phyloP scores from a whole-genome alignment of 2,113 vertebrate genomes.

The Anarrhichthys ocellatus region DNA sequence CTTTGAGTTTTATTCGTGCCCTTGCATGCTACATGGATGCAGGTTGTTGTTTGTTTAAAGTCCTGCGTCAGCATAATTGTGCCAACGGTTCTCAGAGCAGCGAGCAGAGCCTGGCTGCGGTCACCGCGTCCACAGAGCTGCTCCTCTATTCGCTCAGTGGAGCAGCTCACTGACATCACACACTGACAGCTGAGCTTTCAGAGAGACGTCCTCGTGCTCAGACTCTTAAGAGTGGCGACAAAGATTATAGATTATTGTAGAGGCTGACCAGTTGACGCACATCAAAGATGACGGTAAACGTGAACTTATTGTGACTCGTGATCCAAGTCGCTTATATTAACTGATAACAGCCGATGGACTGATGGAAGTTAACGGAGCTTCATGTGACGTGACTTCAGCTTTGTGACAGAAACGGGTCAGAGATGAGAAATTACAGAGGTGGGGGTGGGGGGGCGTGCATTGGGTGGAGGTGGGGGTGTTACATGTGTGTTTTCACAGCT shows the following conservation, averaged over 20 bases:
- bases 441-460: slow-evolving; percentile 40
- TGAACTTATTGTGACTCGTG: too few species aligned
- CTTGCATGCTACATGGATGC: slow-evolving; percentile 30
- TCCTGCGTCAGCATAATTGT: slow-evolving; percentile 58
- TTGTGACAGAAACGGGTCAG: slow-evolving; percentile 61
- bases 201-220: slow-evolving; percentile 12
- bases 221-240: background rate
- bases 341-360: too few species aligned
- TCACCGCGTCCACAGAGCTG: slow-evolving; percentile 42
- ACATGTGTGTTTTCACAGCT: slow-evolving; percentile 55
- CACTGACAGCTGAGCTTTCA: background rate
- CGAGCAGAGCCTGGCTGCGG: slow-evolving; percentile 43
- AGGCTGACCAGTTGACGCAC: too few species aligned
- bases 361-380: too few species aligned
- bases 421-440: slow-evolving; percentile 52
- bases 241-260: too few species aligned
- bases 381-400: too few species aligned
- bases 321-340: too few species aligned
- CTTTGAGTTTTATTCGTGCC: slow-evolving; percentile 14
- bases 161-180: too few species aligned
- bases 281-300: too few species aligned
- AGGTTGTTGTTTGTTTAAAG: slow-evolving; percentile 45
- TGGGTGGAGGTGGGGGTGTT: too few species aligned
- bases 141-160: slow-evolving; percentile 48
- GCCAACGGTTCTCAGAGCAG: slow-evolving; percentile 28